Conservation (phyloP, 2,797 vertebrate species). For the Gobio occitaniae region DNA sequence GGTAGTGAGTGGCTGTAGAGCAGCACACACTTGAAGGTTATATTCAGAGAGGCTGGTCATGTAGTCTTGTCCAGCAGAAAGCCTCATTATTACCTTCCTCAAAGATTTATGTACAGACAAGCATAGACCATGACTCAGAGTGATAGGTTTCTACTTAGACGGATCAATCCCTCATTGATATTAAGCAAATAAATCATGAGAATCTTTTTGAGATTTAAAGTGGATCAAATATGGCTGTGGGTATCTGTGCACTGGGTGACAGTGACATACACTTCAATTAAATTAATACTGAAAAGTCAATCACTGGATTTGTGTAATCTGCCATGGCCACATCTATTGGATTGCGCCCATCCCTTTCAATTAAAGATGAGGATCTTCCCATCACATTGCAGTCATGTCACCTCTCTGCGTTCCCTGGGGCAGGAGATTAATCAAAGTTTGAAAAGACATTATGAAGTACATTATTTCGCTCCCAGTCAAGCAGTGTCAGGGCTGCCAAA, state of each 20-base stretch:
- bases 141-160: constrained; percentile 32
- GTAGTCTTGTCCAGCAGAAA: constrained; percentile 35
- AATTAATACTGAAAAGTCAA: constrained; percentile 57
- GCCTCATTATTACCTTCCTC: constrained; percentile 34
- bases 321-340: constrained; percentile 54
- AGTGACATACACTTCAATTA: constrained; percentile 54
- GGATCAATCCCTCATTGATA: constrained; percentile 41
- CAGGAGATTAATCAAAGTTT: constrained; percentile 58
- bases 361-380: constrained; percentile 52
- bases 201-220: constrained; percentile 41
- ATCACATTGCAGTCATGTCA: constrained; percentile 48
- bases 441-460: constrained; percentile 54
- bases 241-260: constrained; percentile 44
- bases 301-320: constrained; percentile 58
- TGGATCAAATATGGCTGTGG: constrained; percentile 44
- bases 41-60: constrained; percentile 16
- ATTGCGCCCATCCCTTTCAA: constrained; percentile 56
- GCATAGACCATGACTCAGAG: constrained; percentile 20
- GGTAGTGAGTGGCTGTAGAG: not conserved
- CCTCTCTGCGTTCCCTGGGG: constrained; percentile 41
- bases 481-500: constrained; percentile 39
- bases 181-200: constrained; percentile 38
- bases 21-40: constrained; percentile 28
- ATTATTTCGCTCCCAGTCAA: constrained; percentile 48
- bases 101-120: constrained; percentile 22